Percentiles rank a stretch among this genome's conserved stretches.
Conservation (phyloP, 2,888 invertebrate genomes). For the Polyploca ridens region DNA sequence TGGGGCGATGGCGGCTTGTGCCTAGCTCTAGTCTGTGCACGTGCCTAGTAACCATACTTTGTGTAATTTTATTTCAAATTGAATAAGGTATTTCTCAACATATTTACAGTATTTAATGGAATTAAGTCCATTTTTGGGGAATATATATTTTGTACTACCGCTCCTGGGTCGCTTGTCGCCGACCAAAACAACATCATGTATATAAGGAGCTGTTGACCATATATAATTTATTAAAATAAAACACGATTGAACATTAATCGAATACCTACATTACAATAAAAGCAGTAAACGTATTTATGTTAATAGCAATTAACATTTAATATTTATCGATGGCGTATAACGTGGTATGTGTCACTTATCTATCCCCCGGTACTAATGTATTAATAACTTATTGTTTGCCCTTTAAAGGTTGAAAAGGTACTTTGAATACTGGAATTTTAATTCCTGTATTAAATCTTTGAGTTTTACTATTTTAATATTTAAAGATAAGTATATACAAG, state of each 20-base stretch:
- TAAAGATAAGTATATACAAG: no score
- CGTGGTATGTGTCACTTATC: background rate
- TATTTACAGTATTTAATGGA: no score
- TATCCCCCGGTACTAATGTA: background rate
- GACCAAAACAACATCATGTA: no score
- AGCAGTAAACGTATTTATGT: background rate
- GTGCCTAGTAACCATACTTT: no score
- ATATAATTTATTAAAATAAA: background rate
- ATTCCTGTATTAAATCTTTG: background rate
- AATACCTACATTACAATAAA: background rate
- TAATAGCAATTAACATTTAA: background rate
- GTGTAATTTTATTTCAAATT: no score
- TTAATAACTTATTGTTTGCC: conserved; percentile 14
- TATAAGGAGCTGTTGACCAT: background rate
- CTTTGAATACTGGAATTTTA: background rate
- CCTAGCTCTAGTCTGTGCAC: no score
- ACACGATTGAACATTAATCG: background rate
- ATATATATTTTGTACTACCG: no score
- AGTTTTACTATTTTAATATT: background rate
- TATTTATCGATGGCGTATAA: background rate
- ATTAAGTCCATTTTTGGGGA: no score
- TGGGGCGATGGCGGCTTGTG: no score
- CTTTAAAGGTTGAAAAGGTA: conserved; percentile 21
- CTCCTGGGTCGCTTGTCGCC: no score
- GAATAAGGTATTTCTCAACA: no score